phyloP scores from a whole-genome alignment of 2,888 invertebrate genomes.

The Hirtodrosophila cameraria region DNA sequence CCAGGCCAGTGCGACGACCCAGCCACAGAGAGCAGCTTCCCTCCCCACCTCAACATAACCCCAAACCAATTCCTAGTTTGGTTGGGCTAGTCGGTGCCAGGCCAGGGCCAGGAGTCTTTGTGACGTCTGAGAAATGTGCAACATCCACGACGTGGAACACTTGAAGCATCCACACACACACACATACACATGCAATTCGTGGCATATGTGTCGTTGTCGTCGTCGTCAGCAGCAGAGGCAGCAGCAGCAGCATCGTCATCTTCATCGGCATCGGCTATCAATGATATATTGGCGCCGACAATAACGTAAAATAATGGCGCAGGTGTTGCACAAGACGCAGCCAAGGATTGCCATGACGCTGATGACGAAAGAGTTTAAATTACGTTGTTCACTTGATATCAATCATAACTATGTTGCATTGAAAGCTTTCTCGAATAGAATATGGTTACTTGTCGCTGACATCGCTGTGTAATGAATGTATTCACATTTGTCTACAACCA shows the following conservation, averaged over 20 bases:
- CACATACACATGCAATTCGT: conserved; percentile 15
- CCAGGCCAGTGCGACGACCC: conserved; percentile 19
- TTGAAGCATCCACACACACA: conserved; percentile 36
- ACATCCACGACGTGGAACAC: conserved; percentile 61
- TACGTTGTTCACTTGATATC: conserved; percentile 69
- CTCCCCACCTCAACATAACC: neutral
- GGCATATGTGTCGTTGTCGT: conserved; percentile 51
- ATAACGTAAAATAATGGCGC: conserved; percentile 81
- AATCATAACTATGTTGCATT: conserved; percentile 57
- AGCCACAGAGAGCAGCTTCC: conserved; percentile 10
- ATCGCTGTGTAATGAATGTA: conserved; percentile 18
- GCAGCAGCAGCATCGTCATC: conserved; percentile 17
- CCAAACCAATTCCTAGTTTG: conserved; percentile 38
- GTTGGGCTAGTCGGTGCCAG: conserved; percentile 37
- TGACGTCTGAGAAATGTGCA: conserved; percentile 80
- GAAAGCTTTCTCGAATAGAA: neutral
- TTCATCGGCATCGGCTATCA: conserved; percentile 58
- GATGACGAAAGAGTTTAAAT: conserved; percentile 72
- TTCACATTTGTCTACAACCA: conserved; percentile 22
- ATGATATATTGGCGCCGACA: conserved; percentile 74
- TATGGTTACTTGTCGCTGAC: neutral
- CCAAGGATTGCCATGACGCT: conserved; percentile 17
- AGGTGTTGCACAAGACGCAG: conserved; percentile 72
- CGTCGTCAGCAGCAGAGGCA: conserved; percentile 7
- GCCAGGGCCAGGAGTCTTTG: conserved; percentile 52